Conservation (phyloP, 2,113 vertebrate genomes). For the Cromileptes altivelis region DNA sequence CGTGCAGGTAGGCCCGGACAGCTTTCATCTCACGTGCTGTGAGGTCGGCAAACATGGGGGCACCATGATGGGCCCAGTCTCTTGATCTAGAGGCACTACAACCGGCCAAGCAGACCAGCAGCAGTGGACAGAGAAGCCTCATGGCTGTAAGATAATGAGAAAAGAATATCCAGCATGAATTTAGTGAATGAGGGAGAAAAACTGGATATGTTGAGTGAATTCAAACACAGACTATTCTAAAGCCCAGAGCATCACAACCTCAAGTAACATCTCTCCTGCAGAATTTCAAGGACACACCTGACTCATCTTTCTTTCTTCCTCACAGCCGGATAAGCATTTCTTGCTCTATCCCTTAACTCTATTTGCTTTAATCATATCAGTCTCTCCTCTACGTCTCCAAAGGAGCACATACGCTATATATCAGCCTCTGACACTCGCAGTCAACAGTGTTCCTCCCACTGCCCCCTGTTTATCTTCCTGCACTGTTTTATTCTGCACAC, state of each 20-base stretch:
- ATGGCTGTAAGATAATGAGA: slow-evolving; percentile 65
- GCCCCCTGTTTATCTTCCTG: background rate
- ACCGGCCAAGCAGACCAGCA: slow-evolving; percentile 61
- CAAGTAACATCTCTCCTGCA: background rate
- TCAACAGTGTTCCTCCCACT: background rate
- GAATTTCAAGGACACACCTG: background rate
- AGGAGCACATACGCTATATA: background rate
- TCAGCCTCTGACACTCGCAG: background rate
- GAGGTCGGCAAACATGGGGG: slow-evolving; percentile 90
- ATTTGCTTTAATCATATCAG: background rate
- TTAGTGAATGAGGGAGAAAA: background rate
- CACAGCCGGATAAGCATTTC: slow-evolving; percentile 21
- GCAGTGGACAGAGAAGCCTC: slow-evolving; percentile 72
- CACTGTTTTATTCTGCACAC: background rate
- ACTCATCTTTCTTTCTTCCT: background rate
- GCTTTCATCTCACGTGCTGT: slow-evolving; percentile 83
- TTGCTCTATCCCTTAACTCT: background rate
- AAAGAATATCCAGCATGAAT: background rate
- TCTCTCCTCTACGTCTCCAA: background rate
- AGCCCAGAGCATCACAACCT: background rate
- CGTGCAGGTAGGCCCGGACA: slow-evolving; percentile 84
- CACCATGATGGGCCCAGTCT: slow-evolving; percentile 84
- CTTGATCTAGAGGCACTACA: slow-evolving; percentile 59
- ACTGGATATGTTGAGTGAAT: background rate
- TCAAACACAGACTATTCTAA: background rate